These are phyloP conservation scores for Glaucopsyche alexis DNA, from an alignment of 2,888 invertebrate species.

Conservation along the genomic window DNA sequence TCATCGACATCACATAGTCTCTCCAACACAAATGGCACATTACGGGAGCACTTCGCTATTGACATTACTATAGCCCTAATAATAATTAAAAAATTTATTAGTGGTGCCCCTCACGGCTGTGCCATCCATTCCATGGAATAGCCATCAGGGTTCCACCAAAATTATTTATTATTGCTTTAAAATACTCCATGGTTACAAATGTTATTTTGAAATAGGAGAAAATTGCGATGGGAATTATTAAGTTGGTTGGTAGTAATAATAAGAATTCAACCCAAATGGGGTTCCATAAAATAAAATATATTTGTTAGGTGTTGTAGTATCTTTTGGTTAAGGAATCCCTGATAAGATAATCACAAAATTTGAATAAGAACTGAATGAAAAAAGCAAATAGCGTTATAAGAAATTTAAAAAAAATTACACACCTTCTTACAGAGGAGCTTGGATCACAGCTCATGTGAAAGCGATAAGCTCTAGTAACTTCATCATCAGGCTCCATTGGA, in stretches of 20 bases:
- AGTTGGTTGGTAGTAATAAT: too few species aligned
- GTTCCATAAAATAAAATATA: not conserved
- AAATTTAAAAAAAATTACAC: not conserved
- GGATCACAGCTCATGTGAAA: constrained; percentile 88
- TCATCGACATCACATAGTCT: constrained; percentile 89
- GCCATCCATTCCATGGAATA: too few species aligned
- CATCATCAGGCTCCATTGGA: constrained; percentile 86
- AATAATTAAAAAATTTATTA: constrained; percentile 32
- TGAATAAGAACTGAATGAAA: not conserved
- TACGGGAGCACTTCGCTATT: constrained; percentile 86
- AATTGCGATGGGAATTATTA: too few species aligned
- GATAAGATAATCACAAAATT: too few species aligned
- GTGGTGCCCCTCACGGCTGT: too few species aligned
- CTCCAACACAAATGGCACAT: constrained; percentile 85
- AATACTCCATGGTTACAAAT: too few species aligned
- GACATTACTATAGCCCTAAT: constrained; percentile 84
- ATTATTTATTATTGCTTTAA: too few species aligned
- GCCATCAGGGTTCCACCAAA: not conserved
- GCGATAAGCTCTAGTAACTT: constrained; percentile 85
- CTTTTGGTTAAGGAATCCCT: too few species aligned
- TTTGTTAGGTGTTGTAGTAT: too few species aligned
- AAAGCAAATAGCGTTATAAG: not conserved
- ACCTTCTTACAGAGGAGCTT: constrained; percentile 85
- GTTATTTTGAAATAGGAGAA: too few species aligned
- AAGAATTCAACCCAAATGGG: too few species aligned